phyloP scores from a whole-genome alignment of 2,113 vertebrate species.

The Poicephalus gulielmi region DNA sequence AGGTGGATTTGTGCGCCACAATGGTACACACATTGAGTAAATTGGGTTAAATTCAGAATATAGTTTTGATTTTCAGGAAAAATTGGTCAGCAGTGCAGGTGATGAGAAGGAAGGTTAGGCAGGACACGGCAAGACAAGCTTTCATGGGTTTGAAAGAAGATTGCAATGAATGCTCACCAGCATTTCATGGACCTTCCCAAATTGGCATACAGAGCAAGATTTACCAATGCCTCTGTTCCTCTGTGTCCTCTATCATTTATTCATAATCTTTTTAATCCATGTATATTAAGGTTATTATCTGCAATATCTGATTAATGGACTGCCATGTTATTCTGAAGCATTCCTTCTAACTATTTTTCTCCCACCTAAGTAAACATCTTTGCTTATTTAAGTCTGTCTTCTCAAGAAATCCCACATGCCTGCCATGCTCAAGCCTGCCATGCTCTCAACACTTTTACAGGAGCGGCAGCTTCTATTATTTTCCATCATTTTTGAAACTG shows the following conservation, averaged over 20 bases:
- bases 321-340: not conserved
- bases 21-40: not conserved
- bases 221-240: not conserved
- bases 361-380: not conserved
- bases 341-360: not conserved
- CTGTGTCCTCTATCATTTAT: not conserved
- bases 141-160: not conserved
- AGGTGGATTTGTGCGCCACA: no score
- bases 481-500: not conserved
- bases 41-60: not conserved
- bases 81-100: accelerated
- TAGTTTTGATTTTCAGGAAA: not conserved
- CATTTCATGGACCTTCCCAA: not conserved
- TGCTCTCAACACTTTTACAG: not conserved
- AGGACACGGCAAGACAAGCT: not conserved
- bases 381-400: not conserved
- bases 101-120: no score
- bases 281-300: not conserved
- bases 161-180: not conserved
- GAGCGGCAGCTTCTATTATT: not conserved
- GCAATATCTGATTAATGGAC: not conserved
- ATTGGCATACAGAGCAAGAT: no score
- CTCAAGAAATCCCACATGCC: not conserved
- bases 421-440: accelerated
- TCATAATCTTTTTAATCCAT: not conserved